phyloP scores from a whole-genome alignment of 2,888 invertebrate genomes.

The Malthinus flaveolus region DNA sequence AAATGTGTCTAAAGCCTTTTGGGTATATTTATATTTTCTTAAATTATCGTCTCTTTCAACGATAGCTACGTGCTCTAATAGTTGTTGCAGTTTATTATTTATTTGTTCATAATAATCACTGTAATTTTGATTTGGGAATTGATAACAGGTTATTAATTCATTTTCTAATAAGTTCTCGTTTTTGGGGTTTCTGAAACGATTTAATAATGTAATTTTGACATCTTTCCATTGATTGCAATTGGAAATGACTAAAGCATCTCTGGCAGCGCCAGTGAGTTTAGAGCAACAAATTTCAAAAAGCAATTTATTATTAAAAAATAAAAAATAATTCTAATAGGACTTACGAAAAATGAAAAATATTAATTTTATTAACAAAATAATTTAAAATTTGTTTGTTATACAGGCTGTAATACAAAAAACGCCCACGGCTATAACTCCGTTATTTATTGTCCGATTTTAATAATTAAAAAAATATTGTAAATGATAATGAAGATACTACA shows the following conservation, averaged over 20 bases:
- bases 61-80: slow-evolving; percentile 27
- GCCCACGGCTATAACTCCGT: no score
- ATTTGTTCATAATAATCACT: slow-evolving; percentile 30
- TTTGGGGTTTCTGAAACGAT: slow-evolving; percentile 25
- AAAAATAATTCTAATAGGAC: no score
- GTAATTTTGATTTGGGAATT: slow-evolving; percentile 25
- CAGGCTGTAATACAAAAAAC: no score
- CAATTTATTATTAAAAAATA: no score
- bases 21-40: slow-evolving; percentile 16
- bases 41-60: slow-evolving; percentile 7
- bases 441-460: no score
- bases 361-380: no score
- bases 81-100: slow-evolving; percentile 32
- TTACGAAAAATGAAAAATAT: no score
- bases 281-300: background rate
- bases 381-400: no score
- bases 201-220: slow-evolving; percentile 20
- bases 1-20: slow-evolving; percentile 15
- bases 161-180: slow-evolving; percentile 25
- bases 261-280: slow-evolving; percentile 26
- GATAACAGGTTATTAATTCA: slow-evolving; percentile 26
- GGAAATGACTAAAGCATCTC: slow-evolving; percentile 15
- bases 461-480: no score
- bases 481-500: no score
- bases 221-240: slow-evolving; percentile 8